Evolutionary conservation across 2,888 invertebrate genomes (phyloP).

Genomic region (Oligia strigilis): DNA sequence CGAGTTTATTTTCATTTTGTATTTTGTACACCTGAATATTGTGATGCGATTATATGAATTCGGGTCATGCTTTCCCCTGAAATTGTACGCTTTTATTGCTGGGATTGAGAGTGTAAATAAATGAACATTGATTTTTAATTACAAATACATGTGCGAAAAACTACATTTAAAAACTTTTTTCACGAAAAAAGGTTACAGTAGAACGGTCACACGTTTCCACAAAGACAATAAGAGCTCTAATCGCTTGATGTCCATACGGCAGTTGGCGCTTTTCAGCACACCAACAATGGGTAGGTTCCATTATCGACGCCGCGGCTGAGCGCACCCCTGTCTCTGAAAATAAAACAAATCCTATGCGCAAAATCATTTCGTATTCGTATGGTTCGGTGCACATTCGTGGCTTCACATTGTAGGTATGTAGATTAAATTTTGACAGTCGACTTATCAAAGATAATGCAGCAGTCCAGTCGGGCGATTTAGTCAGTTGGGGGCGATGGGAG

Average conservation of each 20-base stretch:
- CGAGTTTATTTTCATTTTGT: conserved; percentile 27
- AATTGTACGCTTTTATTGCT: conserved; percentile 1
- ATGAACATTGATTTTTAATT: conserved; percentile 32
- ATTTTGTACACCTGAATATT: conserved; percentile 39
- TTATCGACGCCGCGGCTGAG: conserved; percentile 77
- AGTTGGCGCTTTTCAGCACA: conserved; percentile 70
- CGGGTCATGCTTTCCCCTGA: conserved; percentile 14
- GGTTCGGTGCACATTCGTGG: conserved; percentile 74
- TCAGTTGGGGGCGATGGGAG: conserved; percentile 56
- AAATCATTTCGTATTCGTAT: conserved; percentile 76
- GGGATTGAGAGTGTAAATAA: conserved; percentile 27
- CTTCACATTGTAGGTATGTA: conserved; percentile 72
- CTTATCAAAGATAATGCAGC: conserved; percentile 76
- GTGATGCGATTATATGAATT: conserved; percentile 30
- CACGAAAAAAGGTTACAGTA: conserved; percentile 37
- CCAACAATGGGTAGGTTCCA: conserved; percentile 72
- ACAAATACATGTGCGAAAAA: conserved; percentile 14
- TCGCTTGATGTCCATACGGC: conserved; percentile 69
- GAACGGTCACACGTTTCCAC: conserved; percentile 61
- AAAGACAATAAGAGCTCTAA: conserved; percentile 70
- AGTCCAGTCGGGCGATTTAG: conserved; percentile 62
- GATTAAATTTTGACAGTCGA: conserved; percentile 78
- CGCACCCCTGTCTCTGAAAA: conserved; percentile 76
- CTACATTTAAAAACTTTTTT: conserved; percentile 12
- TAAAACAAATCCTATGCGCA: conserved; percentile 81